Evolutionary conservation across 2,113 vertebrate genomes (phyloP), one percentile per base, ranked within the genome.

Genomic region (Odontesthes bonariensis): DNA sequence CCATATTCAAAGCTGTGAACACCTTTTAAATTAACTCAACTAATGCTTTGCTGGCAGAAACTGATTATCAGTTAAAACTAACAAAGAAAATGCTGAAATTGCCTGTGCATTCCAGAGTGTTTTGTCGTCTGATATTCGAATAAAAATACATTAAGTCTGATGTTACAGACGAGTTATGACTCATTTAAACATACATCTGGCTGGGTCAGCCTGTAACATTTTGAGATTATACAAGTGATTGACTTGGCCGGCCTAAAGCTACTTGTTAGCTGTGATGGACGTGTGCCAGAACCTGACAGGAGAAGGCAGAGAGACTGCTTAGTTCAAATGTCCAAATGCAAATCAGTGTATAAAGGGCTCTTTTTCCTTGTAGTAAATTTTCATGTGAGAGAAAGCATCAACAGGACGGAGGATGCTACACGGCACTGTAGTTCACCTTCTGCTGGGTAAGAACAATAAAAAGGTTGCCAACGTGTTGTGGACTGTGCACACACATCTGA

Each of bases 141-240:
- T 38, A 38, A 38, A 61, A 77, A 62, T 75, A 81, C 64, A 65
- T 46, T 14, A 46, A 42, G 49, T 53, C 32, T 69, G 52, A 72
- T 42, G 51, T 62, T 72, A 69, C 14, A 31, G 64, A 69, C 62
- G 27, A 73, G 57, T 66, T 38, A 35, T 76, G 71, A 75, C 75
- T 87, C 79, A 77, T 70, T 31, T 9, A 60, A 69, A 82, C 73
- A 84, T 83, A 71, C 69, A 64, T 64, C 73, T 12, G 9, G 44
- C 69, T 79, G 58, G 63, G 62, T 85, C 83, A 81, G 78, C 79
- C 70, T 74, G 57, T 69, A 83, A 75, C 76, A 65, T 80, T 89
- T 84, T 16, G 27, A 82, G 81, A 87, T 88, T 86, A 82, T 60
- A 86, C 81, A 88, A 85, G 82, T 82, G 82, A 90, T 88, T 86